phyloP scores from a whole-genome alignment of 2,113 vertebrate species.

The Motacilla alba region DNA sequence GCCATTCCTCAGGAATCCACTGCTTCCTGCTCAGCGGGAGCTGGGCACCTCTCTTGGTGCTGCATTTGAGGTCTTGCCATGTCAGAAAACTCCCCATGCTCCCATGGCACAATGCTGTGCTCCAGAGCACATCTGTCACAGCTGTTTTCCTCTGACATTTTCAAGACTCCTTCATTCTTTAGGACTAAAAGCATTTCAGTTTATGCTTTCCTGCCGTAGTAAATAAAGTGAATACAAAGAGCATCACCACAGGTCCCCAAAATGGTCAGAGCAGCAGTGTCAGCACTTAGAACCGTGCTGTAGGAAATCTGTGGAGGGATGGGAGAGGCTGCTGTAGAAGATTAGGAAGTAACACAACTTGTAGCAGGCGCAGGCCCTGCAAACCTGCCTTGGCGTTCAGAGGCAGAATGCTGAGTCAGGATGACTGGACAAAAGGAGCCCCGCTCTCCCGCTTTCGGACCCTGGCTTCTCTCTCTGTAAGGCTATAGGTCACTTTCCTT shows the following conservation, averaged over 20 bases:
- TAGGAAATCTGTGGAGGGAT: not conserved
- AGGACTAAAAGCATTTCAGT: not conserved
- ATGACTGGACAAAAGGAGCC: too few relatives aligned
- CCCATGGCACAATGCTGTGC: not conserved
- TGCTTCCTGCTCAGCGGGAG: accelerated
- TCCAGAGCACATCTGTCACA: not conserved
- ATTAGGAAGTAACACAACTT: not conserved
- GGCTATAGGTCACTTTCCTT: too few relatives aligned
- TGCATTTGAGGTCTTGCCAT: not conserved
- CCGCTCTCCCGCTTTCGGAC: too few relatives aligned
- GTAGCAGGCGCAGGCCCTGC: too few relatives aligned
- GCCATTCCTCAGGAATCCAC: not conserved
- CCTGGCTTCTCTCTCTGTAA: too few relatives aligned
- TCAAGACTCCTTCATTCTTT: not conserved
- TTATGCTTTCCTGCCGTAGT: not conserved
- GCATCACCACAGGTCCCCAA: not conserved
- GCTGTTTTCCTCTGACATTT: not conserved
- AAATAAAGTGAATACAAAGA: not conserved
- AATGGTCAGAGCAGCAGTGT: not conserved
- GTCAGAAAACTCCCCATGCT: not conserved
- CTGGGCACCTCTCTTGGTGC: not conserved
- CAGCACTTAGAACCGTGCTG: not conserved
- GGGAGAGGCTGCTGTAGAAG: not conserved
- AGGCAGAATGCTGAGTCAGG: too few relatives aligned
- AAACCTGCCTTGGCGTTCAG: too few relatives aligned